Conservation (phyloP, 2,888 invertebrate species). For the Chrysodeixis includens region DNA sequence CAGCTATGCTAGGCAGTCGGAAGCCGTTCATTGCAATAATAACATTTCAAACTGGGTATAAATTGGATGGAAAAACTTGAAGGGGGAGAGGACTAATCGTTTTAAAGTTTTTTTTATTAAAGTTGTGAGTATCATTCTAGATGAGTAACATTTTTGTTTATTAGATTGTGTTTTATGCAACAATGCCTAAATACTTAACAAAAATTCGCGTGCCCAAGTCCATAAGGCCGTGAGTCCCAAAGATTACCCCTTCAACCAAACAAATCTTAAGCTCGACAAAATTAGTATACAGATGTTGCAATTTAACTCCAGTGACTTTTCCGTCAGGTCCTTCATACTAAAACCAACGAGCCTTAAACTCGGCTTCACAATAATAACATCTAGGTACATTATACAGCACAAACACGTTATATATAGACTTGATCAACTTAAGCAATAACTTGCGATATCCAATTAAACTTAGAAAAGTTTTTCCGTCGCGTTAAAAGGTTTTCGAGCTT, state of each 20-base stretch:
- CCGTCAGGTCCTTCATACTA: too few relatives aligned
- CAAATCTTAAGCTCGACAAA: too few relatives aligned
- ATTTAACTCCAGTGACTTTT: too few relatives aligned
- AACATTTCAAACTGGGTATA: background rate
- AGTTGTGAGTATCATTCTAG: too few relatives aligned
- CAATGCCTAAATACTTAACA: too few relatives aligned
- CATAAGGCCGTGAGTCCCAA: too few relatives aligned
- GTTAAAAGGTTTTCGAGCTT: constrained; percentile 27
- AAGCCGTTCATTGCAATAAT: constrained; percentile 4
- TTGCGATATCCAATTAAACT: constrained; percentile 51
- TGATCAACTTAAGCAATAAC: constrained; percentile 20
- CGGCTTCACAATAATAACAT: background rate
- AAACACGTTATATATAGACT: constrained; percentile 14
- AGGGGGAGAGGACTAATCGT: background rate
- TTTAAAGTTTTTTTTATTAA: background rate
- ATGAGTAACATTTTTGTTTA: too few relatives aligned
- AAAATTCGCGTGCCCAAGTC: too few relatives aligned
- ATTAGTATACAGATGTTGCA: too few relatives aligned
- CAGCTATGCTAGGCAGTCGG: background rate
- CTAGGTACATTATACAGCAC: background rate
- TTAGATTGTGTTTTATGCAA: too few relatives aligned
- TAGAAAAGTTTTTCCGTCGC: constrained; percentile 32
- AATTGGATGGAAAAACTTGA: background rate
- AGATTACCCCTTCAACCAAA: too few relatives aligned
- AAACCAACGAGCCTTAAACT: background rate